Evolutionary conservation across 64 coral and sea anemone species (phyloP), one percentile per base, ranked within the genome.

Genomic region (Montipora foliosa): DNA sequence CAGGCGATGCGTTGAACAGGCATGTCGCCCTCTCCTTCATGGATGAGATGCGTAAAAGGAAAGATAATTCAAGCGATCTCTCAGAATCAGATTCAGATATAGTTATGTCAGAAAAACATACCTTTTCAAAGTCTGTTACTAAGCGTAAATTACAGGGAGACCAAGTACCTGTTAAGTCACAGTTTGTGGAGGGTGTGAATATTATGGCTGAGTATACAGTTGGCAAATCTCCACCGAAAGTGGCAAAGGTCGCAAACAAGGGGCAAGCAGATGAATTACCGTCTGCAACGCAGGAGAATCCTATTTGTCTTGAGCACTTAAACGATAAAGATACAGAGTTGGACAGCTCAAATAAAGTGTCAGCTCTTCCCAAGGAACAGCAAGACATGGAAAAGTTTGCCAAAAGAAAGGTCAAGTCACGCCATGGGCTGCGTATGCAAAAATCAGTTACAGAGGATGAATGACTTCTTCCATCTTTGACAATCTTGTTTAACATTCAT

Each of bases 21-120:
- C 94, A 98, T 61, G 83, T 88, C 25, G 97, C 97, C 47, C 49
- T 93, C 7, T 93, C 91, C 3, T 98, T 98, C 82, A 71, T 98
- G 75, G 88, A 87, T 5, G 97, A 96, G 47, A 79, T 98, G 46
- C 93, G 87, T 57, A 95, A 98, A 68, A 76, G 95, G 87, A 94
- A 87, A 91, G 60, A 75, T 24, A 67, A 87, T 76, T 3, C 24
- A 4, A 44, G 47, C 49, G 25, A 14, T 55, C 52, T 16, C 44
- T 19, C 57, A 60, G 24, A 51, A 89, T 49, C 55, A 50, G 57
- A 83, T 48, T 83, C 48, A 17, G 84, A 95, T 51, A 60, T 74
- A 50, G 95, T 76, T n/a, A 89, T 92, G 90, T 14, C 75, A n/a
- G 95, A 96, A 49, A 88, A 93, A 48, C 62, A 88, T 47, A 58